Base-by-base conservation (phyloP, 2,888 invertebrate genomes). In the Rhingia rostrata region DNA sequence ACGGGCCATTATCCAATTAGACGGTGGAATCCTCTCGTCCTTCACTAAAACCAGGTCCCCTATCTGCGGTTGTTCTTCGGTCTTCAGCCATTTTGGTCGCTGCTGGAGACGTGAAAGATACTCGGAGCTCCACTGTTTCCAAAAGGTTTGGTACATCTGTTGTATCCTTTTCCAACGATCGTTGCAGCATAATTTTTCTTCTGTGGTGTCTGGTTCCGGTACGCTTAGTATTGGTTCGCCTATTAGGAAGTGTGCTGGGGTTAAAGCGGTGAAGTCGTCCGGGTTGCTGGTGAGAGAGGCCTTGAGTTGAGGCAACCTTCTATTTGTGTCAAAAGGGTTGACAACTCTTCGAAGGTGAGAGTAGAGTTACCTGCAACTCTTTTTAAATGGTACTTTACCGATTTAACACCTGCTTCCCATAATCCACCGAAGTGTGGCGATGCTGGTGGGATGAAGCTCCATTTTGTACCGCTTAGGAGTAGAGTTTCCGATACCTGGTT, bases 291-390 rank as follows among this genome's bases (percentile, higher is more conserved):
- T 45, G 45, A 45, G 14, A 51, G 9, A 6, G 51, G 9, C 12
- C 51, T 51, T 10, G 51, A 51, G 30, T 51, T 51, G 10, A 51
- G 51, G 30, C 51, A 32, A 1, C 9, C n/a, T n/a, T n/a, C n/a
- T n/a, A n/a, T n/a, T n/a, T n/a, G n/a, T n/a, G n/a, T n/a, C n/a
- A n/a, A n/a, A n/a, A n/a, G n/a, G n/a, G n/a, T n/a, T n/a, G n/a
- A n/a, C n/a, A n/a, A n/a, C n/a, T n/a, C n/a, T n/a, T n/a, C n/a
- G n/a, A n/a, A n/a, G n/a, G n/a, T n/a, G n/a, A n/a, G n/a, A n/a
- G n/a, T n/a, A n/a, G n/a, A n/a, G n/a, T n/a, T n/a, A n/a, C n/a
- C n/a, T n/a, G n/a, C 30, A 14, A 47, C 7, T 10, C 47, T n/a
- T 47, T 47, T 47, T 1, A 47, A 12, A 7, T 47, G 47, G 4